Evolutionary conservation across 2,113 vertebrate species (phyloP), one percentile per base, ranked within the genome.

Genomic region (Sprattus sprattus): DNA sequence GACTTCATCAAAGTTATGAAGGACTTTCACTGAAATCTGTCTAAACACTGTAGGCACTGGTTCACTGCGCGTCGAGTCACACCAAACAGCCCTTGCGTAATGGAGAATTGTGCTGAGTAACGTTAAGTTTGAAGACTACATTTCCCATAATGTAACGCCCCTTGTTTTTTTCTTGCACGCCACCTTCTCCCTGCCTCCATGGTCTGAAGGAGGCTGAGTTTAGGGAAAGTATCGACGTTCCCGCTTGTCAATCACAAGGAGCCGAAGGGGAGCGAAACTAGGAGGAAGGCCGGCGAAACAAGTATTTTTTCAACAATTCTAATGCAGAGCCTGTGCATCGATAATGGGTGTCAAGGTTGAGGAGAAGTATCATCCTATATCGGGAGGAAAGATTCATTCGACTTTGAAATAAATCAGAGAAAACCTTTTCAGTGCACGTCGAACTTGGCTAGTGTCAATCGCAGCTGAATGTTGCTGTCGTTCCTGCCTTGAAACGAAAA

Each of bases 231-330:
- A 86, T 89, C 89, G 89, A 92, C 92, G 90, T 87, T 93, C 90
- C 88, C 89, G 90, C 90, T 91, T 93, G 95, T 94, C 95, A 95
- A 93, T 95, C 94, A 94, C 91, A 92, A 92, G 92, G 90, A 93
- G 91, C 92, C 91, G 92, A 90, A 57, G 88, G 88, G 91, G 91
- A 93, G 91, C 91, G 90, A 93, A 90, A 94, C 92, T 93, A 93
- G 88, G 90, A 92, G 89, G 88, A 93, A 94, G 93, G 90, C 93
- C 89, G 91, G 88, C 82, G 90, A 85, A 92, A 88, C 86, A 89
- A 82, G 88, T 83, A 88, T 89, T 86, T 93, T 93, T 91, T 84
- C 64, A 86, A 86, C 85, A 91, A 92, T 71, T 64, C 78, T 60
- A 87, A 82, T 84, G 52, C 81, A 83, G 85, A 86, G 84, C 86